Evolutionary conservation across 2,113 vertebrate genomes (phyloP).

Genomic region (Rostratula benghalensis): DNA sequence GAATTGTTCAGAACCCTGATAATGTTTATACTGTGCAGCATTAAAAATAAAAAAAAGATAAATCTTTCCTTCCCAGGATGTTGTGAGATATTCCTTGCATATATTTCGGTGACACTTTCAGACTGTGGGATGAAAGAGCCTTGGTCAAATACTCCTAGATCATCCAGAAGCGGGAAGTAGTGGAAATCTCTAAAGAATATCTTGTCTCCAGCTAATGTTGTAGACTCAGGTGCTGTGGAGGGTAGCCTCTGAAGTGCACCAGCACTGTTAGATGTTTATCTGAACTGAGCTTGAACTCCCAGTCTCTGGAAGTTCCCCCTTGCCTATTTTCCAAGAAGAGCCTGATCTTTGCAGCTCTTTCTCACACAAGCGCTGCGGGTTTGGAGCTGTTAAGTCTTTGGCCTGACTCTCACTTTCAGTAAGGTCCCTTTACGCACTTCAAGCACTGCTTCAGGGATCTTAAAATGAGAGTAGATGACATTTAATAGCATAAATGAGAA

Average conservation of each 20-base stretch:
- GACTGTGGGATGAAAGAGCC: neutral
- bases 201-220: neutral
- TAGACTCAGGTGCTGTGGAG: neutral
- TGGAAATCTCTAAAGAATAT: neutral
- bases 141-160: neutral
- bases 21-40: neutral
- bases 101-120: neutral
- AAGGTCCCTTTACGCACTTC: neutral
- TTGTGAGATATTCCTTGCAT: neutral
- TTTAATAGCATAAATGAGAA: slow-evolving; percentile 41
- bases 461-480: slow-evolving; percentile 16
- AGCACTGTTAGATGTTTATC: neutral
- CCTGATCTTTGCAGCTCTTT: neutral
- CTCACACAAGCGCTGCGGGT: accelerated
- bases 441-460: neutral
- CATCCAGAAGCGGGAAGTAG: neutral
- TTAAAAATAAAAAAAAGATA: neutral
- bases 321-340: neutral
- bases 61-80: neutral
- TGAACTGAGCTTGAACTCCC: slow-evolving; percentile 23
- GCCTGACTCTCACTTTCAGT: neutral
- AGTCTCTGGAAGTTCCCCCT: neutral
- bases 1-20: neutral
- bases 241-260: neutral
- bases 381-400: neutral